Base-by-base conservation (phyloP, 2,113 vertebrate genomes). In the Dicaeum eximium region DNA sequence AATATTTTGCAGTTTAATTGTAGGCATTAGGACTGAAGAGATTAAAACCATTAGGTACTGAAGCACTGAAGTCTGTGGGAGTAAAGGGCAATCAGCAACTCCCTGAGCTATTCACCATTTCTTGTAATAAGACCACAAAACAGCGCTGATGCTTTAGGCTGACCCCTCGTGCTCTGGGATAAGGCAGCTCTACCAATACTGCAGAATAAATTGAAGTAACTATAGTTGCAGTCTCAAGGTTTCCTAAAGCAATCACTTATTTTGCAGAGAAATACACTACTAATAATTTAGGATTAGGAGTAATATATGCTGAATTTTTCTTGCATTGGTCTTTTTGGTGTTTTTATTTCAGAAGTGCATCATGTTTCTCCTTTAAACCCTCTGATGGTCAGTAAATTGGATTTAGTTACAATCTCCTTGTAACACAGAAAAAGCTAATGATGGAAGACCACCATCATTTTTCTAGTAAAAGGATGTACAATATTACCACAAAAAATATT, bases 1-100 rank as follows among this genome's bases (percentile, higher is more conserved):
- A 95, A 92, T 87, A 70, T 86, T 91, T 87, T 90, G 38, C 50
- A 79, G 53, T 51, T 96, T 95, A 79, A 91, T 81, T 86, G 60
- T 84, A 86, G 44, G 54, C 50, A 69, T 88, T 93, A 77, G 35
- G n/a, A 83, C 28, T 80, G 71, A 88, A 86, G 79, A 80, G 71
- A 92, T 90, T 92, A 90, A 92, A 91, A 72, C 45, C 65, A 33
- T 65, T 88, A 88, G 58, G 23, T 69, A 75, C 31, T n/a, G 40
- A 69, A 77, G 45, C 94, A 88, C 54, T 80, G 62, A 88, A 93
- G 82, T n/a, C 5, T 4, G n/a, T 82, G 45, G n/a, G 71, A 77
- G 48, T 65, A 85, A 75, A 93, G 53, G 44, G 40, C 73, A 94
- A 72, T 70, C 45, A 87, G 13, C 48, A 64, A 24, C 40, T 82